phyloP scores from a whole-genome alignment of 2,113 vertebrate species.

The Mustelus asterias region DNA sequence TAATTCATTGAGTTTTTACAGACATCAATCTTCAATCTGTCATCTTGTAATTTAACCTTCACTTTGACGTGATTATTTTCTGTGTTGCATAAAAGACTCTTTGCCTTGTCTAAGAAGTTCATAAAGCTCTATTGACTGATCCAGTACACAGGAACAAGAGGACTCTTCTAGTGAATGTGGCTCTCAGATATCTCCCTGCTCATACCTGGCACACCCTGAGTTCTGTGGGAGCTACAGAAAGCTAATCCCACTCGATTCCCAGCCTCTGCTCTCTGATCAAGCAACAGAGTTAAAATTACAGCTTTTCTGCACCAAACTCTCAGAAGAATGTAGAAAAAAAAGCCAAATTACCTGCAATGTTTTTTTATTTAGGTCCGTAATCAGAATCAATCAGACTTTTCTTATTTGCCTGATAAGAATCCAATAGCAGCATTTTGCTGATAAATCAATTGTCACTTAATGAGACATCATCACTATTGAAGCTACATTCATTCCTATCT shows the following conservation, averaged over 20 bases:
- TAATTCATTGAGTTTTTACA: background rate
- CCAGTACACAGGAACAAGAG: conserved; percentile 9
- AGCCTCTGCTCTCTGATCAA: background rate
- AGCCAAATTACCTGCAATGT: background rate
- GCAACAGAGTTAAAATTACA: background rate
- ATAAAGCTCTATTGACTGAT: conserved; percentile 24
- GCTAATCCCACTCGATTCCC: background rate
- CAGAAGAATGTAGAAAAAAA: background rate
- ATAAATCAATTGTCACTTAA: background rate
- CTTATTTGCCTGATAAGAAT: background rate
- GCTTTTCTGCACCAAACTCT: background rate
- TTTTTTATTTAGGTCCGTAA: background rate
- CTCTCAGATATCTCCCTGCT: background rate
- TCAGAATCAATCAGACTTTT: background rate
- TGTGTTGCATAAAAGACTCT: background rate
- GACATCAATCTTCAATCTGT: background rate
- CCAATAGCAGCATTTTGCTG: background rate
- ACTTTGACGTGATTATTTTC: background rate
- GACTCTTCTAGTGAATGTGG: background rate
- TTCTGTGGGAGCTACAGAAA: background rate
- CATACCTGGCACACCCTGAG: background rate
- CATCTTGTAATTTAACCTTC: background rate
- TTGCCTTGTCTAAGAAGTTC: background rate
- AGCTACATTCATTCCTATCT: background rate
- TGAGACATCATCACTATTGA: background rate